phyloP scores from a whole-genome alignment of 2,113 vertebrate genomes.

The Heloderma charlesbogerti region DNA sequence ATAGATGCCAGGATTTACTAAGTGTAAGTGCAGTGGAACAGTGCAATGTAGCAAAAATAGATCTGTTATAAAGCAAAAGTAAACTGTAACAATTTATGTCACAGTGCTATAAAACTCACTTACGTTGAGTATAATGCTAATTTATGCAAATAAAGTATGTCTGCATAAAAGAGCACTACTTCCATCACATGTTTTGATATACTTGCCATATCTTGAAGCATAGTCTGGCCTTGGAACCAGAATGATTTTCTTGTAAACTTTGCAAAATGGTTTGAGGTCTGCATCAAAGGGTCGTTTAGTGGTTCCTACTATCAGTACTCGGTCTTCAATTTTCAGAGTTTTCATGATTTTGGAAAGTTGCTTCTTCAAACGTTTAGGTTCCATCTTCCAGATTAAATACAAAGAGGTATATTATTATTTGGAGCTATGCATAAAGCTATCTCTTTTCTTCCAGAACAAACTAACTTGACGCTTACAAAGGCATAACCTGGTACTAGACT shows the following conservation, averaged over 20 bases:
- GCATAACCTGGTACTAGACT: background rate
- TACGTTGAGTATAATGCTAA: too few relatives aligned
- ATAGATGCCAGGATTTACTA: background rate
- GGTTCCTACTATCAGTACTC: constrained; percentile 86
- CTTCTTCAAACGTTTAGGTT: constrained; percentile 79
- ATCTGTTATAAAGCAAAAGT: background rate
- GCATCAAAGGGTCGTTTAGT: constrained; percentile 81
- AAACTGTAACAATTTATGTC: too few relatives aligned
- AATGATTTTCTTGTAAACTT: constrained; percentile 84
- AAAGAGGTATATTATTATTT: constrained; percentile 24
- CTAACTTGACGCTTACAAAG: background rate
- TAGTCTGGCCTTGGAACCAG: constrained; percentile 87
- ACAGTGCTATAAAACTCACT: too few relatives aligned
- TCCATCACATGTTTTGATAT: accelerated
- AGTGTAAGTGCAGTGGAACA: background rate
- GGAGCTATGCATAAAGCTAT: background rate
- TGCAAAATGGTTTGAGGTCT: constrained; percentile 78
- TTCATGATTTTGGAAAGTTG: constrained; percentile 81
- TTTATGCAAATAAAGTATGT: too few relatives aligned
- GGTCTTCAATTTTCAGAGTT: constrained; percentile 79
- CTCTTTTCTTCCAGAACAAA: background rate
- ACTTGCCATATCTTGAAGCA: constrained; percentile 83
- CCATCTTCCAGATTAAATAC: constrained; percentile 62
- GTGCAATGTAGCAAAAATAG: background rate
- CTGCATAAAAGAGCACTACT: accelerated